These are phyloP conservation scores for Palythoa heliodiscus DNA, from an alignment of 92 coral and sea anemone species.

Conservation along the genomic window DNA sequence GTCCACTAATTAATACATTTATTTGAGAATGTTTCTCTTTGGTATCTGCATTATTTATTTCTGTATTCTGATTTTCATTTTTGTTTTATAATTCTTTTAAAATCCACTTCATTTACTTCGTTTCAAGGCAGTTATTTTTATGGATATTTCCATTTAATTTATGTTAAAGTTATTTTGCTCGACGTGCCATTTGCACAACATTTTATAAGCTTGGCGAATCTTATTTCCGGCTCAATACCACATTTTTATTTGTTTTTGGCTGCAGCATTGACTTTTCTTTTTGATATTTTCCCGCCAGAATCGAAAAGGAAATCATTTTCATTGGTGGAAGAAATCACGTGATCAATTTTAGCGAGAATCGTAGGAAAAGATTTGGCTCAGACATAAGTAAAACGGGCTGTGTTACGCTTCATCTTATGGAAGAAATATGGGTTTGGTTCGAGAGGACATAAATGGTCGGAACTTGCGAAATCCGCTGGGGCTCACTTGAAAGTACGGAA, in stretches of 20 bases:
- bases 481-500: conserved; percentile 6
- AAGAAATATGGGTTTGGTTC: conserved; percentile 10
- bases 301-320: conserved; percentile 10
- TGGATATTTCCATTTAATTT: conserved; percentile 12
- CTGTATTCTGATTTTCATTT: conserved; percentile 19
- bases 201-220: conserved; percentile 1
- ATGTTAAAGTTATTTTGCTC: conserved; percentile 8
- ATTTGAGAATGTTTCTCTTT: conserved; percentile 23
- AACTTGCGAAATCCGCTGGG: not conserved
- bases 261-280: not conserved
- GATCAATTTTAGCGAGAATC: not conserved
- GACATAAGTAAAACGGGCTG: not conserved
- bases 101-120: conserved; percentile 3
- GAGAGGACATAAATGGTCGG: conserved; percentile 9
- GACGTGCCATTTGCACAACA: not conserved
- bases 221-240: conserved; percentile 2
- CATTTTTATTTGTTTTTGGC: not conserved
- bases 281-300: conserved; percentile 7
- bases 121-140: conserved; percentile 26
- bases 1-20: conserved; percentile 11
- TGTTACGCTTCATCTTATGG: not conserved
- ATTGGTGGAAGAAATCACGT: conserved; percentile 18
- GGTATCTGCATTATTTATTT: conserved; percentile 10
- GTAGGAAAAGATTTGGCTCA: not conserved
- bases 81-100: conserved; percentile 1